Evolutionary conservation across 2,113 vertebrate species (phyloP).

Genomic region (Psophia crepitans): DNA sequence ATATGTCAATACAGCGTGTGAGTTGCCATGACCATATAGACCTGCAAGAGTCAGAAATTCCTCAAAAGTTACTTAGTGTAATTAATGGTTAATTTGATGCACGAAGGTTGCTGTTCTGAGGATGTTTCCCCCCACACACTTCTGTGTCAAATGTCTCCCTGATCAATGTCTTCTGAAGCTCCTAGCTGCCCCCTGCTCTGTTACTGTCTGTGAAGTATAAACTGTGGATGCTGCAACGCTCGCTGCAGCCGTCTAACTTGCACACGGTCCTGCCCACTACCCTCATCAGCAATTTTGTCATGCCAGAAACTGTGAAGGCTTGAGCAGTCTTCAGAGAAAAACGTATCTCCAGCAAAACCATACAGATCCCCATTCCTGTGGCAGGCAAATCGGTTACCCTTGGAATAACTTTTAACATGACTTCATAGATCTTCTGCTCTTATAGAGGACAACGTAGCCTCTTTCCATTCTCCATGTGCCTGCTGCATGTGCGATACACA

Average conservation of each 20-base stretch:
- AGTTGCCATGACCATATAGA: neutral
- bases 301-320: neutral
- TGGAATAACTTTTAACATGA: neutral
- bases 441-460: neutral
- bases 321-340: neutral
- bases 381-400: neutral
- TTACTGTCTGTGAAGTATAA: neutral
- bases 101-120: neutral
- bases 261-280: neutral
- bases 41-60: neutral
- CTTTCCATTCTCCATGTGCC: neutral
- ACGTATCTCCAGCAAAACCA: neutral
- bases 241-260: neutral
- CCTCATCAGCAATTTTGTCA: neutral
- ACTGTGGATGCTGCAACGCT: neutral
- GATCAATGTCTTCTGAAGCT: neutral
- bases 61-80: neutral
- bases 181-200: neutral
- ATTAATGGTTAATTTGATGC: neutral
- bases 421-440: neutral
- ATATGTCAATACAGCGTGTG: neutral
- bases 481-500: rapidly evolving
- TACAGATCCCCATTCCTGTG: neutral
- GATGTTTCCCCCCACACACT: neutral
- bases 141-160: neutral